A percentile compares a stretch with the other conserved stretches of the same genome.
Evolutionary conservation across 2,888 invertebrate genomes (phyloP).

Genomic region (Amphipyra tragopoginis): DNA sequence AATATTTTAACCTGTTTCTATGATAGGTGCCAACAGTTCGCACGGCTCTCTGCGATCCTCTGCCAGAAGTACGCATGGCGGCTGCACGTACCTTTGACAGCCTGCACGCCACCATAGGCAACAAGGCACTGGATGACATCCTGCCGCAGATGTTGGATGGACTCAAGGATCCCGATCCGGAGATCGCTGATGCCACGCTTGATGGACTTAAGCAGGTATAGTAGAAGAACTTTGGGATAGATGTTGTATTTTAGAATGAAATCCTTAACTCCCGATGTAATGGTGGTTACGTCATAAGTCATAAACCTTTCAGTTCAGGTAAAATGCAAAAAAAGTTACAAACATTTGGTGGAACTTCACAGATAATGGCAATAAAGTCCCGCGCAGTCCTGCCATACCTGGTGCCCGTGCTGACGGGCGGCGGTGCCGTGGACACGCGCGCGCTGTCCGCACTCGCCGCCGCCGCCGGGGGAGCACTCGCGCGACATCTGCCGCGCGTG

Average conservation of each 20-base stretch:
- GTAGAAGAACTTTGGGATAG: too few relatives aligned
- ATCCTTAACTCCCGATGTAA: too few relatives aligned
- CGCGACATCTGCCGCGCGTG: conserved; percentile 97
- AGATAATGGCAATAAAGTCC: conserved; percentile 98
- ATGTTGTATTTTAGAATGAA: too few relatives aligned
- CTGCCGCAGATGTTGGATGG: conserved; percentile 96
- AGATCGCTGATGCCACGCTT: conserved; percentile 96
- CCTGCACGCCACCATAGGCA: conserved; percentile 97
- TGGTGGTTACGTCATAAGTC: too few relatives aligned
- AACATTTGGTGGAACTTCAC: background rate
- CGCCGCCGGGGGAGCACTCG: conserved; percentile 87
- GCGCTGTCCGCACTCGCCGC: conserved; percentile 92
- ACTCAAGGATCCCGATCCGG: conserved; percentile 93
- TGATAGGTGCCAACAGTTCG: conserved; percentile 95
- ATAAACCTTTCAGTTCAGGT: too few relatives aligned
- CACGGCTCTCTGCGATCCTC: conserved; percentile 97
- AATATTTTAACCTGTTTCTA: too few relatives aligned
- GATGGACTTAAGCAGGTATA: conserved; percentile 97
- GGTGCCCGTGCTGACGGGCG: conserved; percentile 96
- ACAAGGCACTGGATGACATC: conserved; percentile 98
- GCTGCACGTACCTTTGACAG: conserved; percentile 99
- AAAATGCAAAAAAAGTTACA: too few relatives aligned
- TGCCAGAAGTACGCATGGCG: conserved; percentile 97
- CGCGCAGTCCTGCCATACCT: conserved; percentile 98
- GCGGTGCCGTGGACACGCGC: conserved; percentile 67